A percentile compares a stretch with the other conserved stretches of the same genome.
Evolutionary conservation across 2,888 invertebrate genomes (phyloP).

Genomic region (Eupeodes latifasciatus): DNA sequence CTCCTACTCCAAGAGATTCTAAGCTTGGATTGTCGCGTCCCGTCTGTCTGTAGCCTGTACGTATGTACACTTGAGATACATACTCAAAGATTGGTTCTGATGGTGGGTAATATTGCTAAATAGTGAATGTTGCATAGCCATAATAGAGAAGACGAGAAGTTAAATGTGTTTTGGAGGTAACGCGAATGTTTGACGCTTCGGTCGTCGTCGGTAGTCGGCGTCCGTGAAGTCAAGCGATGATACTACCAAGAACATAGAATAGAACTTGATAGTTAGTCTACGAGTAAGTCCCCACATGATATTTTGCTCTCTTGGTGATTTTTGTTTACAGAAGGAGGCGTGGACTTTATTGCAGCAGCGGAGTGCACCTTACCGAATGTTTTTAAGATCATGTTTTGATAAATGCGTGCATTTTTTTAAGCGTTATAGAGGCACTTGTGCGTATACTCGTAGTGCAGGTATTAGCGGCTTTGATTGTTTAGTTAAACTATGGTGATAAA

Average conservation of each 20-base stretch:
- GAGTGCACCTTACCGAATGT: constrained; percentile 49
- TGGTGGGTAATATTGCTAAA: constrained; percentile 6
- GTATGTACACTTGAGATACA: constrained; percentile 50
- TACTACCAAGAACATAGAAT: constrained; percentile 20
- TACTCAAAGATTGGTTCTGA: constrained; percentile 49
- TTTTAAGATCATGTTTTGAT: constrained; percentile 66
- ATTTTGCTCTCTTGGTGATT: constrained; percentile 17
- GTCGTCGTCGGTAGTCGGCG: background rate
- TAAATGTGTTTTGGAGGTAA: background rate
- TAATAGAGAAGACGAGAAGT: constrained; percentile 38
- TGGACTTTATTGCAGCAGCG: constrained; percentile 45
- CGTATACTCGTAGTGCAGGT: constrained; percentile 18
- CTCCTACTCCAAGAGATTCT: constrained; percentile 56
- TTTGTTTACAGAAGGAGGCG: constrained; percentile 53
- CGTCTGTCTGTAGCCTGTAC: background rate
- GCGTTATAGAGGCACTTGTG: constrained; percentile 14
- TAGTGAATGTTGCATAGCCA: constrained; percentile 15
- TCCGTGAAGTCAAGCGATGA: constrained; percentile 18
- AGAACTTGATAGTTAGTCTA: background rate
- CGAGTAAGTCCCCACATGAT: constrained; percentile 50
- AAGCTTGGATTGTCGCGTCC: constrained; percentile 46
- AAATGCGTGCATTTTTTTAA: constrained; percentile 60
- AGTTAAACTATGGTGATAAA: constrained; percentile 30
- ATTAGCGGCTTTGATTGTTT: constrained; percentile 24
- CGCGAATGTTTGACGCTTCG: too few relatives aligned